Conservation (phyloP, 2,888 invertebrate species). For the Trichopoda pennipes region DNA sequence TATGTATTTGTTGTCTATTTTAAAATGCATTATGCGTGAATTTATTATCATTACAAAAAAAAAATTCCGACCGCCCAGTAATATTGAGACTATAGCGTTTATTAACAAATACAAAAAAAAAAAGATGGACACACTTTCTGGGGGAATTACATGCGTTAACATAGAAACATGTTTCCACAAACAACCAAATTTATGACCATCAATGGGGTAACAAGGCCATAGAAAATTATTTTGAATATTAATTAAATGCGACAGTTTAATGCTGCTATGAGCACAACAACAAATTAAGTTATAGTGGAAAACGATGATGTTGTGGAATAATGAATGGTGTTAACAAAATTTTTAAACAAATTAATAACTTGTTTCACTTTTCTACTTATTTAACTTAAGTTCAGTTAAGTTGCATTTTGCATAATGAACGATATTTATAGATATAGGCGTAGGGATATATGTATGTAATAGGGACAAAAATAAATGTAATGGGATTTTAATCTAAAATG, state of each 20-base stretch:
- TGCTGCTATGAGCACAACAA: not conserved
- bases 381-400: not conserved
- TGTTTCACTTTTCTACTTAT: not conserved
- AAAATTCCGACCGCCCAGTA: constrained; percentile 70
- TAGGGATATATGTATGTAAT: no score
- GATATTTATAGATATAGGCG: no score
- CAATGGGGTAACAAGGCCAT: constrained; percentile 64
- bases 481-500: no score
- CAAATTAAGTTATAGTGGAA: constrained; percentile 12
- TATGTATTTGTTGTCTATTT: constrained; percentile 45
- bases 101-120: constrained; percentile 62
- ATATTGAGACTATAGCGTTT: constrained; percentile 66
- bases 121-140: constrained; percentile 1
- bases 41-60: constrained; percentile 66
- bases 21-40: constrained; percentile 62
- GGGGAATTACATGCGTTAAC: not conserved
- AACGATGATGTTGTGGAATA: not conserved
- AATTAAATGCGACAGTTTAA: constrained; percentile 42
- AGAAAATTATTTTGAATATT: constrained; percentile 60
- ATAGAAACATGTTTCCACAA: constrained; percentile 45
- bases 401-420: no score
- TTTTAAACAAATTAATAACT: constrained; percentile 27
- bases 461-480: no score
- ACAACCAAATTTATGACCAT: constrained; percentile 55
- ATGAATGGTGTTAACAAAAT: constrained; percentile 31